Conservation (phyloP, 2,797 vertebrate species). For the Lindbergichthys nudifrons region DNA sequence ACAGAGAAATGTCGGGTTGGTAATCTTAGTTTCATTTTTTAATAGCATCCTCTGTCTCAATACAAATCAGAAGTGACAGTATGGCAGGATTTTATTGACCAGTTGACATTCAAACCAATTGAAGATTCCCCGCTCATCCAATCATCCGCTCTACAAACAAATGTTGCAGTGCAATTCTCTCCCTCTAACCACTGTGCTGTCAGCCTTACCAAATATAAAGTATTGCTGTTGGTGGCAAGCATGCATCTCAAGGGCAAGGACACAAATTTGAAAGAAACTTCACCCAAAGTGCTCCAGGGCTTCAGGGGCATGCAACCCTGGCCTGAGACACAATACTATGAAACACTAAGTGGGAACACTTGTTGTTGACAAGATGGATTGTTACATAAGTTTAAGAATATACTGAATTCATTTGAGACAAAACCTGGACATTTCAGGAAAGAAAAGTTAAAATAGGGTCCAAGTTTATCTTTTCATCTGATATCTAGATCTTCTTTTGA, state of each 20-base stretch:
- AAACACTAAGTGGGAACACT: not conserved
- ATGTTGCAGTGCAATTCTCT: conserved; percentile 50
- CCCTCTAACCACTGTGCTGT: conserved; percentile 31
- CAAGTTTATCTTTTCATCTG: conserved; percentile 17
- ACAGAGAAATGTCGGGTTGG: conserved; percentile 78
- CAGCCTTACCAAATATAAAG: conserved; percentile 62
- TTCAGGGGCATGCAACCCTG: conserved; percentile 29
- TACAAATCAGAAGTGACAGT: conserved; percentile 80
- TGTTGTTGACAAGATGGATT: conserved; percentile 26
- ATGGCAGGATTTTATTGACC: conserved; percentile 79
- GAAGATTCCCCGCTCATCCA: conserved; percentile 70
- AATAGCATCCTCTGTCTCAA: conserved; percentile 75
- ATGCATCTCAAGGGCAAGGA: conserved; percentile 60
- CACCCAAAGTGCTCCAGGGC: conserved; percentile 49
- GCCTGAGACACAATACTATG: conserved; percentile 15
- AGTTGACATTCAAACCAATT: conserved; percentile 82
- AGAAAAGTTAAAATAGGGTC: conserved; percentile 5
- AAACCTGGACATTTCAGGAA: not conserved
- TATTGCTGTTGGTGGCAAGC: conserved; percentile 43
- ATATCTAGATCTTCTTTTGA: not conserved
- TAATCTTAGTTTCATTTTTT: conserved; percentile 76
- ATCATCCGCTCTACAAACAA: conserved; percentile 71
- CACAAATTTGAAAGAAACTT: conserved; percentile 60
- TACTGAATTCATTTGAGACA: conserved; percentile 7
- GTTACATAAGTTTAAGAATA: conserved; percentile 11